Conservation (phyloP, 2,888 invertebrate genomes). For the Amblyjoppa proteus region DNA sequence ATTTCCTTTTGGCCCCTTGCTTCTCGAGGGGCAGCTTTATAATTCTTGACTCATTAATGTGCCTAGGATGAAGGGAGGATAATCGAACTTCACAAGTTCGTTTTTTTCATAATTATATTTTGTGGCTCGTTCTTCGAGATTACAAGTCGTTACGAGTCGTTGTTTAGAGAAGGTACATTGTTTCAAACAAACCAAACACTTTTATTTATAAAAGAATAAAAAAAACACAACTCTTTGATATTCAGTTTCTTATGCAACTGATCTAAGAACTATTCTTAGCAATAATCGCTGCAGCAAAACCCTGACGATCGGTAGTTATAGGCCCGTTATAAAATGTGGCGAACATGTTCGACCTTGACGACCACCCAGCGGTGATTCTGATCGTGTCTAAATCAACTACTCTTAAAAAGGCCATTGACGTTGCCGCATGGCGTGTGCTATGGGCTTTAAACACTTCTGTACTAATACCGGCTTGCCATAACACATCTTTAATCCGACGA, state of each 20-base stretch:
- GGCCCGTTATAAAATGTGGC: slow-evolving; percentile 11
- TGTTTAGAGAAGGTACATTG: slow-evolving; percentile 31
- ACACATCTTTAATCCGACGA: slow-evolving; percentile 18
- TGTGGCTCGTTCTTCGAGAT: slow-evolving; percentile 57
- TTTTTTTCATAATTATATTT: slow-evolving; percentile 29
- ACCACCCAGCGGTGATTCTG: slow-evolving; percentile 8
- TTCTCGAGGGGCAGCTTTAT: no score
- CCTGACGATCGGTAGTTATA: background rate
- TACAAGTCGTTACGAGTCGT: slow-evolving; percentile 43
- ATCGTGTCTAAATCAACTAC: slow-evolving; percentile 3
- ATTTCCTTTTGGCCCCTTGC: no score
- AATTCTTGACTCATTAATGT: no score
- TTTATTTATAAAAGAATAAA: slow-evolving; percentile 18
- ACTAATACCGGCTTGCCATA: slow-evolving; percentile 6
- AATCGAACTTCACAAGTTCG: no score
- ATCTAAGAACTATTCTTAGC: background rate
- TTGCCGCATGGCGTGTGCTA: background rate
- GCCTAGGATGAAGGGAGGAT: no score
- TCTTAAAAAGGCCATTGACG: background rate
- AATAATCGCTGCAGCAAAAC: background rate
- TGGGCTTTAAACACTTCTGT: slow-evolving; percentile 6
- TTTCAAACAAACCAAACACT: background rate
- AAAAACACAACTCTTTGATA: background rate
- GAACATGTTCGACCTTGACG: background rate
- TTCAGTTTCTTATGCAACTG: no score